A percentile compares a stretch with the other conserved stretches of the same genome.
These are phyloP conservation scores for Otis tarda DNA, from an alignment of 2,113 vertebrate species.

Conservation along the genomic window DNA sequence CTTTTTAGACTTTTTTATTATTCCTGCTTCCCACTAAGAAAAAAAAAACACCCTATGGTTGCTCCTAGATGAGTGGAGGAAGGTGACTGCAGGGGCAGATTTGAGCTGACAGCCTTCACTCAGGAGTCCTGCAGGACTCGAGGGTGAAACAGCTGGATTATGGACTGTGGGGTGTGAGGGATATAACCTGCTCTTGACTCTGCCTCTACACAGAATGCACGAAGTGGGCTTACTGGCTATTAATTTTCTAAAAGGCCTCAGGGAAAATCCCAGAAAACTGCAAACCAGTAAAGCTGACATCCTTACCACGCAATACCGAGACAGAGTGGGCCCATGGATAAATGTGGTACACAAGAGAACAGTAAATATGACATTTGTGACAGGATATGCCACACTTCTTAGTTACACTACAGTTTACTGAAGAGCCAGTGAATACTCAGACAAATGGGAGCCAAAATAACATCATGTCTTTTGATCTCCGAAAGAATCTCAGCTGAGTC, in stretches of 20 bases:
- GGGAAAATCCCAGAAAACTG: background rate
- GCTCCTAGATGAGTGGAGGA: background rate
- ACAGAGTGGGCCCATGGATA: background rate
- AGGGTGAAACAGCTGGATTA: background rate
- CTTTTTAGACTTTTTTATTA: background rate
- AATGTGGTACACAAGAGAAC: background rate
- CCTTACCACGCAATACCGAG: background rate
- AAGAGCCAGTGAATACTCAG: background rate
- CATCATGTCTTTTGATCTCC: background rate
- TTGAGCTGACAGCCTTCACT: background rate
- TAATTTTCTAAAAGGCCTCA: background rate
- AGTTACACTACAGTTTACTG: background rate
- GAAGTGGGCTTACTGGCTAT: background rate
- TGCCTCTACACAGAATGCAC: background rate
- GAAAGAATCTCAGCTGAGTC: background rate
- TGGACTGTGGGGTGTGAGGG: background rate
- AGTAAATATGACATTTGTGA: background rate
- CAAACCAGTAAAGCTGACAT: background rate
- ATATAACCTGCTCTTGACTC: background rate
- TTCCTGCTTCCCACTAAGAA: background rate
- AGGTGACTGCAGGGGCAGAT: background rate
- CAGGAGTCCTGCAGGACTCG: background rate
- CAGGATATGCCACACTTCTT: background rate
- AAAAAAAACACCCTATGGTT: background rate
- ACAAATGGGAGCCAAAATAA: background rate